Evolutionary conservation across 2,113 vertebrate species (phyloP).

Genomic region (Poeciliopsis prolifica): DNA sequence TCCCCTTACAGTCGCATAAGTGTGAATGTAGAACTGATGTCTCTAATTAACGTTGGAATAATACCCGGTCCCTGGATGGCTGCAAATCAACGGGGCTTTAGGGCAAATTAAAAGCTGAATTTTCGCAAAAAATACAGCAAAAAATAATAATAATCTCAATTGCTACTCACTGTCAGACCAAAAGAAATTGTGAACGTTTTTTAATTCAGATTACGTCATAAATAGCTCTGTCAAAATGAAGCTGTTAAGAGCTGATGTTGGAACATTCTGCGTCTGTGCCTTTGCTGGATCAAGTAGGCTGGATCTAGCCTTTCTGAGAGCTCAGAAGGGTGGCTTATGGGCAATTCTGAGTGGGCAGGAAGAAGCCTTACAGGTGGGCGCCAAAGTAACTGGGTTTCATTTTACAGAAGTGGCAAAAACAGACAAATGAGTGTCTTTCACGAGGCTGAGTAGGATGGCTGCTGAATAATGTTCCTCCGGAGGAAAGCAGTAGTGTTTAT

Average conservation of each 20-base stretch:
- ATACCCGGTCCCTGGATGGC: background rate
- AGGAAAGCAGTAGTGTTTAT: conserved; percentile 10
- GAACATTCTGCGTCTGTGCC: conserved; percentile 22
- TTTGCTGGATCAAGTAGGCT: conserved; percentile 27
- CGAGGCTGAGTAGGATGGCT: conserved; percentile 12
- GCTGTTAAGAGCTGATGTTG: background rate
- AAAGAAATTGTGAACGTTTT: background rate
- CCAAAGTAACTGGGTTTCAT: conserved; percentile 38
- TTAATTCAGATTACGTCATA: background rate
- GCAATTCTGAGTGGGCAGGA: conserved; percentile 48
- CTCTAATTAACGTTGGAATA: background rate
- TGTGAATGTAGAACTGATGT: background rate
- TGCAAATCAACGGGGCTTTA: background rate
- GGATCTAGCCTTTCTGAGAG: conserved; percentile 33
- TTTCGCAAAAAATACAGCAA: background rate
- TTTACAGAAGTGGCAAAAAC: conserved; percentile 24
- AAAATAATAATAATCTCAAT: background rate
- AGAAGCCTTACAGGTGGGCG: conserved; percentile 45
- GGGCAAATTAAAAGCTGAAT: conserved; percentile 10
- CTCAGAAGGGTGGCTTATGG: conserved; percentile 35
- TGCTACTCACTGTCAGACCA: background rate
- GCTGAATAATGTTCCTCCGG: conserved; percentile 11
- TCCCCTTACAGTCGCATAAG: background rate
- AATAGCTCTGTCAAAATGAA: background rate
- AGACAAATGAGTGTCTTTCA: conserved; percentile 2